These are phyloP conservation scores for Phaetusa simplex DNA, from an alignment of 2,113 vertebrate genomes.

Conservation along the genomic window DNA sequence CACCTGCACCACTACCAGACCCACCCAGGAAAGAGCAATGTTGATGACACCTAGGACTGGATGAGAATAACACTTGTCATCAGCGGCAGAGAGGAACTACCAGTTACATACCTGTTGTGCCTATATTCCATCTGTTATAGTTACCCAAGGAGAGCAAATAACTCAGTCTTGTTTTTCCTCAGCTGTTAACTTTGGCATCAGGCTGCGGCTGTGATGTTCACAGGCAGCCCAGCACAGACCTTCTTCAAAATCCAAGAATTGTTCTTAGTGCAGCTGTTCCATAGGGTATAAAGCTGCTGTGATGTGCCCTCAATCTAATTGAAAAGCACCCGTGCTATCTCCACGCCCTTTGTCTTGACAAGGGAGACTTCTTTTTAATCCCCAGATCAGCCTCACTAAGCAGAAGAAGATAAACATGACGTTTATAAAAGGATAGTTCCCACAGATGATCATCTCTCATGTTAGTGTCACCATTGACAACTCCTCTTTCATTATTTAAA, in stretches of 20 bases:
- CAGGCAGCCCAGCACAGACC: neutral
- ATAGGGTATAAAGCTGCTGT: neutral
- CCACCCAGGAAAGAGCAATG: neutral
- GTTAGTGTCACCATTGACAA: fast-evolving
- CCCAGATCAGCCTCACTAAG: conserved; percentile 7
- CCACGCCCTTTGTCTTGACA: neutral
- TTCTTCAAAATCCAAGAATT: neutral
- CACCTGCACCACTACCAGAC: neutral
- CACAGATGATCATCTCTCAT: neutral
- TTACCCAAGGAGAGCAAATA: neutral
- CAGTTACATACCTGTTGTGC: neutral
- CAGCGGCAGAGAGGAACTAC: neutral
- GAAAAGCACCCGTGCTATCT: neutral
- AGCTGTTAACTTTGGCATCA: neutral
- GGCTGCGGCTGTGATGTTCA: neutral
- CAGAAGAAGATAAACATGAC: neutral
- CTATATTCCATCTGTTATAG: neutral
- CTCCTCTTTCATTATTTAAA: neutral
- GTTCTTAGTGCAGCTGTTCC: neutral
- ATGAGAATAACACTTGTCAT: neutral
- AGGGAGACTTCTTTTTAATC: conserved; percentile 4
- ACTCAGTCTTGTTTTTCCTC: neutral
- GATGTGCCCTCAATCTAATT: neutral
- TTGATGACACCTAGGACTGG: neutral
- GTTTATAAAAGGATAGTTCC: neutral